Evolutionary conservation across 1,140 invertebrate genomes (phyloP).

Genomic region (Dendroctonus valens): DNA sequence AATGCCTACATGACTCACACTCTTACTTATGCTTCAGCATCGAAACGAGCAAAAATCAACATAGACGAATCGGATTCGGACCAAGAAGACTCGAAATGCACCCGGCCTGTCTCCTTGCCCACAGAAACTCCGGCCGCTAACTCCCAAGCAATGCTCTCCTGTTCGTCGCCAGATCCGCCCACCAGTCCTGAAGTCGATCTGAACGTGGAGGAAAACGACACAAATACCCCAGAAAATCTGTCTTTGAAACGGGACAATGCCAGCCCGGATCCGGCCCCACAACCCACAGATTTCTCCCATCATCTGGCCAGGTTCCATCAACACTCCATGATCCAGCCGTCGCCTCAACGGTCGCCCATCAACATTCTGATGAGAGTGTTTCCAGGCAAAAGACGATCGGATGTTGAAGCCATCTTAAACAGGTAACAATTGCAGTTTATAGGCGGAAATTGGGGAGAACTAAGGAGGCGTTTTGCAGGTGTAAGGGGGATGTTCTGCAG

Average conservation of each 20-base stretch:
- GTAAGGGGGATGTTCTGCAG: constrained; percentile 80
- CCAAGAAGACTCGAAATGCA: constrained; percentile 46
- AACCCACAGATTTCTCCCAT: constrained; percentile 46
- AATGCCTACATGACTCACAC: no score
- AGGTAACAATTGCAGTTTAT: constrained; percentile 51
- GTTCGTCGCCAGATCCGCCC: constrained; percentile 52
- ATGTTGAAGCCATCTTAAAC: constrained; percentile 79
- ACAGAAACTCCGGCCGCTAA: constrained; percentile 28
- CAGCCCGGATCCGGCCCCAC: constrained; percentile 47
- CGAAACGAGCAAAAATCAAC: constrained; percentile 58
- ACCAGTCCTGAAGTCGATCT: constrained; percentile 55
- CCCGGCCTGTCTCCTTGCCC: constrained; percentile 35
- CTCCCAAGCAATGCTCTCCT: constrained; percentile 38
- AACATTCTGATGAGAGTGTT: constrained; percentile 80
- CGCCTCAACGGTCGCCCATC: constrained; percentile 63
- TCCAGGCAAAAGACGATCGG: constrained; percentile 75
- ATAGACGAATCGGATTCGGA: constrained; percentile 55
- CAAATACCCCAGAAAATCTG: constrained; percentile 61
- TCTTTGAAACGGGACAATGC: constrained; percentile 56
- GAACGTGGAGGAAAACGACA: constrained; percentile 55
- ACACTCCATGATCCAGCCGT: constrained; percentile 52
- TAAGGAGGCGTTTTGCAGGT: constrained; percentile 35
- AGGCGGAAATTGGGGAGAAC: neutral
- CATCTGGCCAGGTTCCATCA: constrained; percentile 51
- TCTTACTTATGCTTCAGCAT: constrained; percentile 50